Conservation (phyloP, 2,888 invertebrate species). For the Prosapia bicincta region DNA sequence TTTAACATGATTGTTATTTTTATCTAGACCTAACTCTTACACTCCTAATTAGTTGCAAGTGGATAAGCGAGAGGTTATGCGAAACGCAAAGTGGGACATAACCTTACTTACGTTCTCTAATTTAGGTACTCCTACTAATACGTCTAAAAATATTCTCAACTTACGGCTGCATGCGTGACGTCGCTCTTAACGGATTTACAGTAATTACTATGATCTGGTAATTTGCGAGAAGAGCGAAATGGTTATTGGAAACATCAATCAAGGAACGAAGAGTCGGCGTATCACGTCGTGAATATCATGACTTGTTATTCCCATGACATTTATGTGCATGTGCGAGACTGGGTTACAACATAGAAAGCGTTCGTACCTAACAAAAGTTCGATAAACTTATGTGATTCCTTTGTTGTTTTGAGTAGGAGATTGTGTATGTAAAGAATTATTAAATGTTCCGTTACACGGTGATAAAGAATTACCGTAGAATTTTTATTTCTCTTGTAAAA, state of each 20-base stretch:
- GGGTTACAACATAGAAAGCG: not conserved
- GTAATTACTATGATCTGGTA: not conserved
- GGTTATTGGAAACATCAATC: not conserved
- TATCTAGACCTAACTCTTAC: no score
- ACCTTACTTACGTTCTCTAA: not conserved
- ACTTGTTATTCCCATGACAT: not conserved
- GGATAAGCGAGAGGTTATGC: no score
- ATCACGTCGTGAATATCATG: not conserved
- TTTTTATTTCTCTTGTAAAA: no score
- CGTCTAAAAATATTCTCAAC: not conserved
- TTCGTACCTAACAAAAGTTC: no score
- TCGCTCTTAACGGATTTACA: not conserved
- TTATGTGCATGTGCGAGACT: not conserved
- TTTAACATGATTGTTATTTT: no score
- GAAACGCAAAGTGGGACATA: not conserved
- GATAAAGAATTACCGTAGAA: no score
- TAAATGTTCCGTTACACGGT: no score
- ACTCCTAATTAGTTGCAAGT: no score
- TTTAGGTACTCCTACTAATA: not conserved
- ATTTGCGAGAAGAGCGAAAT: not conserved
- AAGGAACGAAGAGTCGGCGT: not conserved
- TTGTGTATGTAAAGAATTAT: no score
- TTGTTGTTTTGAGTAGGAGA: no score
- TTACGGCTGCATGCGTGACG: not conserved
- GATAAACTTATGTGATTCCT: no score